Evolutionary conservation across 2,888 invertebrate species (phyloP).

Genomic region (Gisinianus flammeolus): DNA sequence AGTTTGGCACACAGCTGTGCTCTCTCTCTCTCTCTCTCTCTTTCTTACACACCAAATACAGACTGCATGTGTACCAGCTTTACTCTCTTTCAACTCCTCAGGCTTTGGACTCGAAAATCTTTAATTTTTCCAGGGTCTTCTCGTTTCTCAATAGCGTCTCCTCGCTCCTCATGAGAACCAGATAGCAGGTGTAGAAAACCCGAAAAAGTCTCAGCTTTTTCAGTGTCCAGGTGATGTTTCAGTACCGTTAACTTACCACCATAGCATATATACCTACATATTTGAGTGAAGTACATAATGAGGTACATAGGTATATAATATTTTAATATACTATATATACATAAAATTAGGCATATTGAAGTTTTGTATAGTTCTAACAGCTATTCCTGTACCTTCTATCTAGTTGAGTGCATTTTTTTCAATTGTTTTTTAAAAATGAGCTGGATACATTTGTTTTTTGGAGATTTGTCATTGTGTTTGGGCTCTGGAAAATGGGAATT

Average conservation of each 20-base stretch:
- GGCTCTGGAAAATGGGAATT: neutral
- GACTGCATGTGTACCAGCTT: neutral
- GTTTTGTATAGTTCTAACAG: neutral
- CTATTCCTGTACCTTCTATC: neutral
- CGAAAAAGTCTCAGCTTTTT: neutral
- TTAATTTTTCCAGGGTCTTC: conserved; percentile 19
- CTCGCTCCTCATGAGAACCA: conserved; percentile 8
- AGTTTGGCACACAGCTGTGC: conserved; percentile 37
- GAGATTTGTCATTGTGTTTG: neutral
- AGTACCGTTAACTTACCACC: no score
- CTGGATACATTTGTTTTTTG: neutral
- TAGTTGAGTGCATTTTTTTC: neutral
- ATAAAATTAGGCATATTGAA: no score
- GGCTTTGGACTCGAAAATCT: conserved; percentile 23
- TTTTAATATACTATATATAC: no score
- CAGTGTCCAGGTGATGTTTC: conserved; percentile 25
- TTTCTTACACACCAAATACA: neutral
- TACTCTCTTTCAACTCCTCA: neutral
- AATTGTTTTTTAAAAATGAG: neutral
- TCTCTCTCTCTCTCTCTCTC: conserved; percentile 5
- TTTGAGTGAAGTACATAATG: no score
- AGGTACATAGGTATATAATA: no score
- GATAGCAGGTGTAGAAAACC: conserved; percentile 25
- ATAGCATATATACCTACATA: no score
- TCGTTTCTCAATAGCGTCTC: conserved; percentile 20